Evolutionary conservation across 2,888 invertebrate genomes (phyloP).

Genomic region (Oxytorus armatus): DNA sequence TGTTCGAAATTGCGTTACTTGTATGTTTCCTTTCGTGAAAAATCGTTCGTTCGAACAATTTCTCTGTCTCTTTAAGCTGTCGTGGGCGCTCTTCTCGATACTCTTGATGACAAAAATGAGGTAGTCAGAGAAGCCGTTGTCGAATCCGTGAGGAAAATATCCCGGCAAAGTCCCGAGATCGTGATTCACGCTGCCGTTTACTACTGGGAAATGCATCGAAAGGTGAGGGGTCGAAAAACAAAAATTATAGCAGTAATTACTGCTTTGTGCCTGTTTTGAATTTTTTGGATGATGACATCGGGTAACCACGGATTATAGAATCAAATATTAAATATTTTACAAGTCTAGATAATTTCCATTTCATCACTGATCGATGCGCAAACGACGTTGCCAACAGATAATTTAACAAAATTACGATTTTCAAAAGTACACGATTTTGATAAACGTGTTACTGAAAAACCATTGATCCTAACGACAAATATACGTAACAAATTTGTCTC

Average conservation of each 20-base stretch:
- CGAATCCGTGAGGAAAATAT: slow-evolving; percentile 76
- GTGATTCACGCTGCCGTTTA: slow-evolving; percentile 78
- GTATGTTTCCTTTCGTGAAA: slow-evolving; percentile 3
- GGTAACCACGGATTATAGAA: too few species aligned
- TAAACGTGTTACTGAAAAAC: too few species aligned
- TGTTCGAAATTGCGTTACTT: too few species aligned
- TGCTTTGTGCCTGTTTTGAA: not conserved
- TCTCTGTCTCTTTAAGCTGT: slow-evolving; percentile 73
- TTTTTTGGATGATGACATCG: not conserved
- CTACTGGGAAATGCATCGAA: slow-evolving; percentile 80
- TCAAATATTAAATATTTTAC: too few species aligned
- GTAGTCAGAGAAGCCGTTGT: slow-evolving; percentile 75
- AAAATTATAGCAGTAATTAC: not conserved
- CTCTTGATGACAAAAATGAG: slow-evolving; percentile 78
- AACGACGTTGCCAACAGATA: too few species aligned
- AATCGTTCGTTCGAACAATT: not conserved
- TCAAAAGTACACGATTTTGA: too few species aligned
- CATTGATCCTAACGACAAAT: too few species aligned
- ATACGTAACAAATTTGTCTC: too few species aligned
- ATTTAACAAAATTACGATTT: too few species aligned
- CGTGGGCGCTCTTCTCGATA: slow-evolving; percentile 77
- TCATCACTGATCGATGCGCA: too few species aligned
- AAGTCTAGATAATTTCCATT: too few species aligned
- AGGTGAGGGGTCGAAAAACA: slow-evolving; percentile 68
- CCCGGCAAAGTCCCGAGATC: slow-evolving; percentile 73